These are phyloP conservation scores for Scophthalmus maximus DNA, from an alignment of 2,113 vertebrate genomes.

Conservation along the genomic window DNA sequence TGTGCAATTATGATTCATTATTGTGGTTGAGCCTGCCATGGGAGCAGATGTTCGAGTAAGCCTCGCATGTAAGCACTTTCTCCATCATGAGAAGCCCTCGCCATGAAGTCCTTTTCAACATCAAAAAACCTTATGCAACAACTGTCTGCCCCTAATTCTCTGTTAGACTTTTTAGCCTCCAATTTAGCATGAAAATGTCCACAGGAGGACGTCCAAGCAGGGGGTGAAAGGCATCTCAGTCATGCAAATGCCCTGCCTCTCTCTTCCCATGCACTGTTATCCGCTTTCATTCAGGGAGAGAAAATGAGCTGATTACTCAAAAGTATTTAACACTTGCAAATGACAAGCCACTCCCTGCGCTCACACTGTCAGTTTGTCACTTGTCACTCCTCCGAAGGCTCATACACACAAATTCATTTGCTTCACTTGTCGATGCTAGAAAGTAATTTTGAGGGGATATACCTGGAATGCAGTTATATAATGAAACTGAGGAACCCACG, in stretches of 20 bases:
- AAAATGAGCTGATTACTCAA: conserved; percentile 58
- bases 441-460: conserved; percentile 69
- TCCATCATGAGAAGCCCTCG: conserved; percentile 57
- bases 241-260: conserved; percentile 64
- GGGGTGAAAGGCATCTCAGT: conserved; percentile 45
- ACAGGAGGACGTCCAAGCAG: conserved; percentile 22
- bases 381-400: neutral
- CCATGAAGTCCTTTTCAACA: conserved; percentile 64
- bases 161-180: conserved; percentile 46
- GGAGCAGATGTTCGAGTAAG: conserved; percentile 75
- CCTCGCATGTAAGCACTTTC: conserved; percentile 72
- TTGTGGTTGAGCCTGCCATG: conserved; percentile 66
- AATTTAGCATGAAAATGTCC: conserved; percentile 68
- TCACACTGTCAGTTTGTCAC: conserved; percentile 12
- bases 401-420: conserved; percentile 3
- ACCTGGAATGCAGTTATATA: conserved; percentile 64
- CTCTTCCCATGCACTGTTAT: conserved; percentile 45
- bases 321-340: conserved; percentile 65
- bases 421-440: conserved; percentile 31
- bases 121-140: conserved; percentile 42
- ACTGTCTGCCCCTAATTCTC: conserved; percentile 53
- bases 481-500: conserved; percentile 47
- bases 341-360: conserved; percentile 36
- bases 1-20: conserved; percentile 73
- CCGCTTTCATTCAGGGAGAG: conserved; percentile 44